Base-by-base conservation (phyloP, 1,140 invertebrate species). In the Phymastichus coffea region DNA sequence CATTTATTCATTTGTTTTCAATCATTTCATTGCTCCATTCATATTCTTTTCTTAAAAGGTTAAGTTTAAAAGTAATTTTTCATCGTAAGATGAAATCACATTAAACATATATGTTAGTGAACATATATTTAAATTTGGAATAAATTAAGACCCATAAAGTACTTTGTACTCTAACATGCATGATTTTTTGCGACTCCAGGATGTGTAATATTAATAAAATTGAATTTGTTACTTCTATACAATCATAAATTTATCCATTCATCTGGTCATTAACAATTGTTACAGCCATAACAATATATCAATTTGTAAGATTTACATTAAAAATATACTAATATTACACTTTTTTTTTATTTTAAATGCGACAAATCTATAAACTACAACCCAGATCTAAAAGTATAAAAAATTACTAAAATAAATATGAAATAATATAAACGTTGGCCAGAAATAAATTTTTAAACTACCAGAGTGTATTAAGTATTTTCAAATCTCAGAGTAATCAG, bases 321-420 rank as follows among this genome's bases (percentile, higher is more conserved):
- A 41, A 17, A 19, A 19, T 17, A 17, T 20, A n/a, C n/a, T n/a
- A n/a, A n/a, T n/a, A 17, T 40, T 40, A 14, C 6, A 44, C 14
- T 44, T 23, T 22, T 12, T 10, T 22, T 44, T 23, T 44, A 12
- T 7, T 12, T 48, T n/a, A 26, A 48, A 26, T 1, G 26, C 46
- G 26, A 48, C 46, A 14, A 48, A 20, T 30, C 26, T 28, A 48
- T 48, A n/a, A 48, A 28, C 46, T 48, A 48, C 30, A 48, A 17
- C 12, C 28, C 17, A 48, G n/a, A 9, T 41, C 20, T 25, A 25
- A 44, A n/a, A 14, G 12, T 14, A 20, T 6, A 44, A 44, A 44
- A n/a, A n/a, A n/a, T n/a, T n/a, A n/a, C n/a, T n/a, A n/a, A n/a
- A n/a, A n/a, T n/a, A n/a, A n/a, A n/a, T n/a, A n/a, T n/a, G n/a